Conservation (phyloP, 1,140 invertebrate species). For the Portunus trituberculatus region DNA sequence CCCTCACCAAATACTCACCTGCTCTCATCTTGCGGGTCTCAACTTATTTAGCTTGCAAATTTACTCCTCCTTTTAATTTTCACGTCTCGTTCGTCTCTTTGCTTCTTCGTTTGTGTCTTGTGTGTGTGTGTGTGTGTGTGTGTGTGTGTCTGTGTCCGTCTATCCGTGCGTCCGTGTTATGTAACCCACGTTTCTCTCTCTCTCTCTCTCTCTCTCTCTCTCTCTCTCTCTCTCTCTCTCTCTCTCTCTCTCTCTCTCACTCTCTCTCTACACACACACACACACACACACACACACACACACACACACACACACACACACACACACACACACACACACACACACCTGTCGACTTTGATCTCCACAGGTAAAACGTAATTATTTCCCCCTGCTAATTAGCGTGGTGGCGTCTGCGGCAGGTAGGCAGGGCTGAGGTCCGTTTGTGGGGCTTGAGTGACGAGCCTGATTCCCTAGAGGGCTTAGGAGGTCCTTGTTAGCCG, state of each 20-base stretch:
- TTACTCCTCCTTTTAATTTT: neutral
- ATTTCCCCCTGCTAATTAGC: neutral
- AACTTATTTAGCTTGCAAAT: neutral
- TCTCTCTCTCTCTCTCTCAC: constrained; percentile 7
- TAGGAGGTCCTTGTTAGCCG: too few species aligned
- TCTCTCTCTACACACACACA: neutral
- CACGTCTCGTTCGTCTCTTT: too few species aligned
- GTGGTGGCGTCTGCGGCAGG: neutral
- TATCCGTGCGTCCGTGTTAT: too few species aligned
- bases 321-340: neutral
- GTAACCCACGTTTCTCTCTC: neutral
- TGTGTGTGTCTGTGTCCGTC: too few species aligned
- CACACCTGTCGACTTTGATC: neutral
- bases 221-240: constrained; percentile 20
- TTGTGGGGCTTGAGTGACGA: too few species aligned
- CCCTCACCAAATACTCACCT: too few species aligned
- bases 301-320: neutral
- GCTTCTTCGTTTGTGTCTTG: too few species aligned
- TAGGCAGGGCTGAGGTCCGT: neutral
- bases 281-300: too few species aligned
- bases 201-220: constrained; percentile 20
- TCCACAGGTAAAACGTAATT: neutral
- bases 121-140: too few species aligned
- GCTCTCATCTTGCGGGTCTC: neutral
- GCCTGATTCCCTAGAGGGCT: too few species aligned